Evolutionary conservation across 2,797 vertebrate species (phyloP).

Genomic region (Nannoperca australis): DNA sequence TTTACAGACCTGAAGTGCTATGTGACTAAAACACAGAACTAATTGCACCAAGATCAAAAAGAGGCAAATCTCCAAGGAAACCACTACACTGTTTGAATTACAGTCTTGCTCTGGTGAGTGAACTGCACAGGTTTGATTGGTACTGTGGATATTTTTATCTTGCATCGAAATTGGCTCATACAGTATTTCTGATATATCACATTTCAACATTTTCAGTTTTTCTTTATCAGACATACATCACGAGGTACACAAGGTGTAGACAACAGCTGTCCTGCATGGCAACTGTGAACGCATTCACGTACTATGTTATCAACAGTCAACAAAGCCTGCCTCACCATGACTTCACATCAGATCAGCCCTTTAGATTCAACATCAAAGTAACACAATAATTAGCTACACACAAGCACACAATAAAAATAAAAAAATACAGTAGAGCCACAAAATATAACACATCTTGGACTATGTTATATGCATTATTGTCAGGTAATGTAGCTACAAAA

Average conservation of each 20-base stretch:
- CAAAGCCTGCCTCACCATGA: constrained; percentile 34
- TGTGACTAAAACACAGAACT: constrained; percentile 40
- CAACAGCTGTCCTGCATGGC: neutral
- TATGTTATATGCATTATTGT: neutral
- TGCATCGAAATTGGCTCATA: neutral
- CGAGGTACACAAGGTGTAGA: neutral
- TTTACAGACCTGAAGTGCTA: constrained; percentile 28
- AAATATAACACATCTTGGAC: neutral
- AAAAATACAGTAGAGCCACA: neutral
- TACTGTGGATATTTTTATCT: neutral
- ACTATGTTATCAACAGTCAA: neutral
- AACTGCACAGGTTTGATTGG: neutral
- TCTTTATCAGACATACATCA: neutral
- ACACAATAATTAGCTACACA: constrained; percentile 7
- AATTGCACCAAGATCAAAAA: constrained; percentile 41
- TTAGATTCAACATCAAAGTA: neutral
- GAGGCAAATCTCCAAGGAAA: constrained; percentile 10
- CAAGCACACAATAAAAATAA: neutral
- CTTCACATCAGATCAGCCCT: constrained; percentile 25
- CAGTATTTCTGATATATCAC: too few species aligned
- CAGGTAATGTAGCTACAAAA: neutral
- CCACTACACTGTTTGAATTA: constrained; percentile 2
- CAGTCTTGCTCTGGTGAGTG: neutral
- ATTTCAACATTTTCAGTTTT: neutral
- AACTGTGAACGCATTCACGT: neutral